Percentiles rank a stretch among this genome's conserved stretches.
Conservation (phyloP, 2,113 vertebrate species). For the Aix galericulata region DNA sequence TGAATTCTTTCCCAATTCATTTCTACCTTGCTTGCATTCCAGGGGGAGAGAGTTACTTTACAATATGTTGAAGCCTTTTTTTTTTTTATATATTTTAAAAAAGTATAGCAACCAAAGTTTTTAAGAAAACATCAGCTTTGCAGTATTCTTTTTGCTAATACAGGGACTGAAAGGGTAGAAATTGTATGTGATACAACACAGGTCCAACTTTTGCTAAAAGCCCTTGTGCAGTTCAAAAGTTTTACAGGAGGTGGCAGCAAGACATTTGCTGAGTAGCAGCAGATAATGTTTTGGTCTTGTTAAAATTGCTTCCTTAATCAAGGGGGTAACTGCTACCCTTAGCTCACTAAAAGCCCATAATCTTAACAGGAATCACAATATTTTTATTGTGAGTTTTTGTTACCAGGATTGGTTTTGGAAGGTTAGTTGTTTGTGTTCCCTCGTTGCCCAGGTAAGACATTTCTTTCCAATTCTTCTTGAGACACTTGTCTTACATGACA, state of each 20-base stretch:
- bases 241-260: constrained; percentile 81
- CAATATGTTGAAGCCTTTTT: neutral
- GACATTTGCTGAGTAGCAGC: neutral
- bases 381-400: neutral
- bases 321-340: neutral
- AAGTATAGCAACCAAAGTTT: neutral
- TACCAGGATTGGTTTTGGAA: neutral
- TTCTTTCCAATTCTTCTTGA: neutral
- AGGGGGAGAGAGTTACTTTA: neutral
- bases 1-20: neutral
- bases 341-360: neutral
- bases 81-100: neutral
- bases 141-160: neutral
- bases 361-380: neutral
- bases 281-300: accelerated
- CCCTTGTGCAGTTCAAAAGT: neutral
- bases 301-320: neutral
- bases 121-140: neutral
- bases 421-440: neutral
- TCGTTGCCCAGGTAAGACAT: neutral
- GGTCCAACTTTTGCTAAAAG: neutral
- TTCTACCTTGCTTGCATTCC: neutral
- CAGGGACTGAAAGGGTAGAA: neutral
- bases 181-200: accelerated
- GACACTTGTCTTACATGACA: neutral